A percentile compares a stretch with the other conserved stretches of the same genome.
These are phyloP conservation scores for Odontothrips loti DNA, from an alignment of 2,888 invertebrate genomes.

Conservation along the genomic window DNA sequence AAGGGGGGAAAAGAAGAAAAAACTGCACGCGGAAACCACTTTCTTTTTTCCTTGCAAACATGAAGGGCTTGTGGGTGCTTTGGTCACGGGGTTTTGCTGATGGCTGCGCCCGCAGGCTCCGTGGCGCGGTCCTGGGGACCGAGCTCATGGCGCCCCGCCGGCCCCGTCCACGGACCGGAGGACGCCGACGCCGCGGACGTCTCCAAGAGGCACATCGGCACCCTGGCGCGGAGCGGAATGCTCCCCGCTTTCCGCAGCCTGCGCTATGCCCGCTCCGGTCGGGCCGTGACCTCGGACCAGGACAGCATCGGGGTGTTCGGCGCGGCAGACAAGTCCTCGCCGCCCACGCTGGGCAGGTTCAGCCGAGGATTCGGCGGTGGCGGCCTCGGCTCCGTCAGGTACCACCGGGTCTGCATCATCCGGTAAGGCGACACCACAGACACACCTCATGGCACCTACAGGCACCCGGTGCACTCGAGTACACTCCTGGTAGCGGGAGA, in stretches of 20 bases:
- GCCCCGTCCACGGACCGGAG: not conserved
- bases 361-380: no score
- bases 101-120: slow-evolving; percentile 33
- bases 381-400: slow-evolving; percentile 5
- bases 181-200: not conserved
- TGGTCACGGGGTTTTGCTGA: no score
- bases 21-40: no score
- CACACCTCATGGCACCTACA: not conserved
- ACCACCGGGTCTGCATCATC: not conserved
- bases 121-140: slow-evolving; percentile 33
- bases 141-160: not conserved
- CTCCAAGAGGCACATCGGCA: slow-evolving; percentile 38
- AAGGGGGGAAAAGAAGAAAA: no score
- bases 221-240: slow-evolving; percentile 39
- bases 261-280: slow-evolving; percentile 35
- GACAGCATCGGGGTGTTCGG: not conserved
- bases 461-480: not conserved
- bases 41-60: no score
- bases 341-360: not conserved
- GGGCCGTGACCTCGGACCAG: slow-evolving; percentile 2
- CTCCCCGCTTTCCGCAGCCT: slow-evolving; percentile 37
- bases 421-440: not conserved
- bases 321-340: not conserved
- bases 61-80: no score
- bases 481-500: not conserved